A percentile compares a stretch with the other conserved stretches of the same genome.
phyloP scores from a whole-genome alignment of 2,888 invertebrate genomes.

The Salpingus planirostris region DNA sequence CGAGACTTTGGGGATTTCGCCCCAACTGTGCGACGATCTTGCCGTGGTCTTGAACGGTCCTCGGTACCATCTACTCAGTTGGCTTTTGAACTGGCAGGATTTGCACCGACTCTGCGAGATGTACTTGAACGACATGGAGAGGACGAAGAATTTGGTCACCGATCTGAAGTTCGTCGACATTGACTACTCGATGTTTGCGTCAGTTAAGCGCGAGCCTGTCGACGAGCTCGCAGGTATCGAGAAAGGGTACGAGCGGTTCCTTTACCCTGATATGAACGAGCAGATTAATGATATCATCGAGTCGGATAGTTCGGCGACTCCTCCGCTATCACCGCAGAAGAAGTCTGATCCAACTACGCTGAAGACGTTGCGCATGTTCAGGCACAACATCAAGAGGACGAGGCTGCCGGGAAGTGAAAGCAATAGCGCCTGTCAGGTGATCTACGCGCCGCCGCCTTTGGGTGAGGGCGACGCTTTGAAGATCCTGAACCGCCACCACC shows the following conservation, averaged over 20 bases:
- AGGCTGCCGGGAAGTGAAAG: no score
- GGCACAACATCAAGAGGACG: constrained; percentile 38
- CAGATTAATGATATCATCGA: constrained; percentile 33
- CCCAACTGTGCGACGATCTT: constrained; percentile 61
- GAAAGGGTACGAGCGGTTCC: constrained; percentile 32
- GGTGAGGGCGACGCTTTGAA: no score
- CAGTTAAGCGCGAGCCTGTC: constrained; percentile 49
- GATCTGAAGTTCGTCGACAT: constrained; percentile 68
- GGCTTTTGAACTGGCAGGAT: constrained; percentile 56
- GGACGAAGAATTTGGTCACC: constrained; percentile 57
- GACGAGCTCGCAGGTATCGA: constrained; percentile 34
- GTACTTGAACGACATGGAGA: constrained; percentile 48
- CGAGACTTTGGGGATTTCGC: constrained; percentile 55
- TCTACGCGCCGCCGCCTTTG: no score
- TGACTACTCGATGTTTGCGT: constrained; percentile 54
- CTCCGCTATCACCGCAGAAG: constrained; percentile 19
- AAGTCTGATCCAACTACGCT: constrained; percentile 46
- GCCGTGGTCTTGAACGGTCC: constrained; percentile 62
- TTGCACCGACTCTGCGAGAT: constrained; percentile 48
- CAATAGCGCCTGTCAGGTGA: no score
- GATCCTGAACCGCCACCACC: no score
- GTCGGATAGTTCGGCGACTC: no score
- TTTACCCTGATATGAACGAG: constrained; percentile 22
- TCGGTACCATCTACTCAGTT: constrained; percentile 60
- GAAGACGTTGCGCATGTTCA: constrained; percentile 46